phyloP scores from a whole-genome alignment of 2,888 invertebrate genomes.

The Drosophila affinis region DNA sequence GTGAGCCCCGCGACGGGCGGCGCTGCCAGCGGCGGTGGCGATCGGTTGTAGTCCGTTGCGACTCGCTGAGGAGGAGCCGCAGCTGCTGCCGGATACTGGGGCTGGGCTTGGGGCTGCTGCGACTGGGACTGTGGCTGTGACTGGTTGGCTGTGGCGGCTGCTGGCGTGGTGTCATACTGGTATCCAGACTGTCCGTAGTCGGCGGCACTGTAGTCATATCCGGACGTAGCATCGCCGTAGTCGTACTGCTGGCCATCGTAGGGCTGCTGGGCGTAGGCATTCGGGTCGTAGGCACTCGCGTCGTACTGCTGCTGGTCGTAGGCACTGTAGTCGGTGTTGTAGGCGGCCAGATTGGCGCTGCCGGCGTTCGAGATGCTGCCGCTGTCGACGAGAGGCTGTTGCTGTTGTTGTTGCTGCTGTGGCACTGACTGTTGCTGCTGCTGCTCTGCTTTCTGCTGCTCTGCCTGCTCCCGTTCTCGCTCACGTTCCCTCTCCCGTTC shows the following conservation, averaged over 20 bases:
- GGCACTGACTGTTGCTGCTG: slow-evolving; percentile 52
- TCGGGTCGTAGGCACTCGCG: slow-evolving; percentile 75
- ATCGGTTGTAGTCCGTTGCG: slow-evolving; percentile 58
- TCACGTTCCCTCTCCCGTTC: slow-evolving; percentile 44
- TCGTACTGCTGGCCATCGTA: slow-evolving; percentile 76
- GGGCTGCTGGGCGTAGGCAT: slow-evolving; percentile 73
- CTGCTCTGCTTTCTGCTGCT: slow-evolving; percentile 64
- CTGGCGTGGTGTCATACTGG: slow-evolving; percentile 74
- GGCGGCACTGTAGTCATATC: slow-evolving; percentile 68
- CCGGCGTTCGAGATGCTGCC: slow-evolving; percentile 59
- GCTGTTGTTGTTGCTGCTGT: slow-evolving; percentile 36
- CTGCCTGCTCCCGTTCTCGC: slow-evolving; percentile 54
- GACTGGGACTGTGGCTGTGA: slow-evolving; percentile 28
- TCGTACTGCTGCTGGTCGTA: slow-evolving; percentile 82
- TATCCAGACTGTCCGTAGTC: slow-evolving; percentile 77
- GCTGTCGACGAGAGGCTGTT: slow-evolving; percentile 47
- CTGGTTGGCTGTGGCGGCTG: slow-evolving; percentile 52
- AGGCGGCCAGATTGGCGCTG: slow-evolving; percentile 68
- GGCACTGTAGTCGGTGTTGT: slow-evolving; percentile 80
- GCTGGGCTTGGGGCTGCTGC: slow-evolving; percentile 50
- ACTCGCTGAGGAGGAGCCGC: slow-evolving; percentile 41
- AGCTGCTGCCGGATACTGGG: slow-evolving; percentile 47
- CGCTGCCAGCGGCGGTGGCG: slow-evolving; percentile 53
- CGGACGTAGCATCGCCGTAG: slow-evolving; percentile 55
- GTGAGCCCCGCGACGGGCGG: slow-evolving; percentile 52